Conservation (phyloP, 2,113 vertebrate genomes). For the Crypturellus undulatus region DNA sequence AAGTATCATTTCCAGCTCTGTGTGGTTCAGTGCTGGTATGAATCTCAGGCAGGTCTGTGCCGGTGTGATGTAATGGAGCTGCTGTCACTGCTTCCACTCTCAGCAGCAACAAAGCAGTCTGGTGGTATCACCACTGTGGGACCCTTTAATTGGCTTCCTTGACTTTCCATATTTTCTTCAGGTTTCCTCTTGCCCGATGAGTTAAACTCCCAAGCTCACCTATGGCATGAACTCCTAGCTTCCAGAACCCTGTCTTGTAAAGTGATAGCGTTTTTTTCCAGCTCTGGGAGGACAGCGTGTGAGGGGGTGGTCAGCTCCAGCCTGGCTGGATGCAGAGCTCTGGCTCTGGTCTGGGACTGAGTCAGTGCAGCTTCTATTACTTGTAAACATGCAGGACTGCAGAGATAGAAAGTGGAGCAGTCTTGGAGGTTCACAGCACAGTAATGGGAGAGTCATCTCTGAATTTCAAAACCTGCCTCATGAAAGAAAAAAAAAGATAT, state of each 20-base stretch:
- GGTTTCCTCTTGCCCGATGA: background rate
- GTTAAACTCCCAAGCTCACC: background rate
- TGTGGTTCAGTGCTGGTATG: background rate
- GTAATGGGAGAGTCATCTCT: background rate
- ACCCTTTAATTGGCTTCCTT: background rate
- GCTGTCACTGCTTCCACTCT: background rate
- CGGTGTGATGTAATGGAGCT: background rate
- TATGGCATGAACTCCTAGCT: background rate
- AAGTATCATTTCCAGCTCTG: background rate
- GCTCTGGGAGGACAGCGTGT: background rate
- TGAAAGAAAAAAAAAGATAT: background rate
- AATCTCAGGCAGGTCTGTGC: background rate
- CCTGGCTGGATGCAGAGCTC: background rate
- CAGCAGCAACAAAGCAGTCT: background rate
- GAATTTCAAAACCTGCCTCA: background rate
- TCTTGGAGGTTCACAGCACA: background rate
- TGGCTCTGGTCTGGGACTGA: background rate
- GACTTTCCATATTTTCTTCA: background rate
- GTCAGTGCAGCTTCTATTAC: background rate
- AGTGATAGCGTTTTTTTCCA: background rate
- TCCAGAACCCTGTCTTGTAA: fast-evolving
- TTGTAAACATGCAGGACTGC: background rate
- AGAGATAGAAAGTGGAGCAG: background rate
- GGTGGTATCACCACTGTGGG: background rate
- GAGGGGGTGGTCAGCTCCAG: too few species aligned